Percentiles rank a stretch among this genome's conserved stretches.
phyloP scores from a whole-genome alignment of 2,888 invertebrate species.

The Macaria liturata region DNA sequence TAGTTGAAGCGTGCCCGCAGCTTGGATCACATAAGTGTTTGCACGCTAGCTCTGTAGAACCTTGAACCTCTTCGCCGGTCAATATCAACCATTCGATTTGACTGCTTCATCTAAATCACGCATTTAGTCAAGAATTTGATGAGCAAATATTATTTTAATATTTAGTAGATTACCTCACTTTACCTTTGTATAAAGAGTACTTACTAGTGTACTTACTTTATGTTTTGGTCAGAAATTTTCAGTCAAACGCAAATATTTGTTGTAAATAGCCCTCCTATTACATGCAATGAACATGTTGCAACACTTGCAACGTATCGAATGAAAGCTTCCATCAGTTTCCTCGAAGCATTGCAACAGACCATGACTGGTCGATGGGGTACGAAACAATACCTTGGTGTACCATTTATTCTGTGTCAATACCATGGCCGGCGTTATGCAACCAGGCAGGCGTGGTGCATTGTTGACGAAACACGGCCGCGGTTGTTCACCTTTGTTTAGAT shows the following conservation, averaged over 20 bases:
- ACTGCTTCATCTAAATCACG: background rate
- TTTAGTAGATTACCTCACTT: too few species aligned
- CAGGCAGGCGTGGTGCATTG: constrained; percentile 26
- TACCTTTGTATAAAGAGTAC: too few species aligned
- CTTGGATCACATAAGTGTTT: constrained; percentile 16
- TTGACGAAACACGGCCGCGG: constrained; percentile 22
- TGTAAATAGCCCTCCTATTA: too few species aligned
- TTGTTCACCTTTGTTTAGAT: constrained; percentile 15
- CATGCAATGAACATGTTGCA: constrained; percentile 10
- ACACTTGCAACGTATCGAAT: constrained; percentile 10
- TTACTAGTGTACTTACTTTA: too few species aligned
- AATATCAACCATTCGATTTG: constrained; percentile 4
- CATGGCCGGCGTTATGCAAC: constrained; percentile 32
- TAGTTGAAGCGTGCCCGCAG: constrained; percentile 20
- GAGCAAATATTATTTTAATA: too few species aligned
- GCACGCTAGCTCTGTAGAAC: constrained; percentile 20
- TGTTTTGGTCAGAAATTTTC: too few species aligned
- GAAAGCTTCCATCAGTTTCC: constrained; percentile 26
- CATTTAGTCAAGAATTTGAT: too few species aligned
- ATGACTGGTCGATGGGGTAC: constrained; percentile 29
- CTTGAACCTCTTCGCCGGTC: constrained; percentile 30
- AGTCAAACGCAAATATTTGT: too few species aligned
- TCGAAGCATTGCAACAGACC: constrained; percentile 30
- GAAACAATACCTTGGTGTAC: constrained; percentile 27
- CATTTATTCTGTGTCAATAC: constrained; percentile 9